phyloP scores from a whole-genome alignment of 1,140 invertebrate species.

The Brachionus sp. region DNA sequence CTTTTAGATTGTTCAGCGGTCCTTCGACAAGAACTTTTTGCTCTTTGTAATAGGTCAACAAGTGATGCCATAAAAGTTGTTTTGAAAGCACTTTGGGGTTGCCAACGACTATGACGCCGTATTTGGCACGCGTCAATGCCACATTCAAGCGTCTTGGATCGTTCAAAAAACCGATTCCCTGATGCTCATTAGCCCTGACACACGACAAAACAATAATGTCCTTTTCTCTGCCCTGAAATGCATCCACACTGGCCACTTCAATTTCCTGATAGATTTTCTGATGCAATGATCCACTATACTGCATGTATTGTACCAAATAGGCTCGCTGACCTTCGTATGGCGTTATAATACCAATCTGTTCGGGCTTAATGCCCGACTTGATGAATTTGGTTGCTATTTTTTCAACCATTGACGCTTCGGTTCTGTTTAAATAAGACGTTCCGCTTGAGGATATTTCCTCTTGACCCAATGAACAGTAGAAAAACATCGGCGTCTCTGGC shows the following conservation, averaged over 20 bases:
- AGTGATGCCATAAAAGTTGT: constrained; percentile 96
- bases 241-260: constrained; percentile 98
- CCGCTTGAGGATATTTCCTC: constrained; percentile 98
- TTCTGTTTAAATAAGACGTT: constrained; percentile 94
- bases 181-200: constrained; percentile 85
- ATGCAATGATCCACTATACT: constrained; percentile 93
- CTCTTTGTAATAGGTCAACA: constrained; percentile 95
- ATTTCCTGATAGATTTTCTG: constrained; percentile 96
- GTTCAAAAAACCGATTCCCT: constrained; percentile 87
- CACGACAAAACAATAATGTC: constrained; percentile 89
- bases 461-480: constrained; percentile 91
- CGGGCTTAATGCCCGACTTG: constrained; percentile 87
- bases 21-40: constrained; percentile 96
- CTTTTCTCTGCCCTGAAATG: constrained; percentile 91
- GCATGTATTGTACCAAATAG: constrained; percentile 96
- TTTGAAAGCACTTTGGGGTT: constrained; percentile 98
- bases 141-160: constrained; percentile 96
- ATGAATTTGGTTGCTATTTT: constrained; percentile 88
- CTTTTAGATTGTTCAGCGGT: constrained; percentile 91
- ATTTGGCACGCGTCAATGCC: constrained; percentile 88
- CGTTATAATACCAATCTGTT: constrained; percentile 99
- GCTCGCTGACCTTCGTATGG: constrained; percentile 98
- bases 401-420: constrained; percentile 96
- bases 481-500: constrained; percentile 95
- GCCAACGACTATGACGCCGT: constrained; percentile 93